Conservation (phyloP, 2,797 vertebrate genomes). For the Enteromius unitaeniatus region DNA sequence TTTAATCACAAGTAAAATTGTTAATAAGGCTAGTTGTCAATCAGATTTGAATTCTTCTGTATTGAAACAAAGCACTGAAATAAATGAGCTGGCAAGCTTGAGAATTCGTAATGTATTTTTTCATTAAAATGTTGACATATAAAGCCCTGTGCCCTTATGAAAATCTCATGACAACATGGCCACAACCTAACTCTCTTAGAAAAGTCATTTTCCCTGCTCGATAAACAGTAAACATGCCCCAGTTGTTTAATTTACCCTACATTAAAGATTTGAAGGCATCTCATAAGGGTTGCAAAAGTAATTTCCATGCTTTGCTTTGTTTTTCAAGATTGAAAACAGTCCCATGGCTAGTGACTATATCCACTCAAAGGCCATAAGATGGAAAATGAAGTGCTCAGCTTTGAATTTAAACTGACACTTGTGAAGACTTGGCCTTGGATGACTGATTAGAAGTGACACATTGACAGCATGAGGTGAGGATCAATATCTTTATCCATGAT, state of each 20-base stretch:
- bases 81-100: constrained; percentile 25
- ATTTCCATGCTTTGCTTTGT: constrained; percentile 21
- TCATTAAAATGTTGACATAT: constrained; percentile 36
- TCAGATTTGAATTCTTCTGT: constrained; percentile 31
- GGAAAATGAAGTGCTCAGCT: constrained; percentile 26
- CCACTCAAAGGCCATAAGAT: constrained; percentile 17
- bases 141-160: constrained; percentile 58
- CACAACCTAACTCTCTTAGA: constrained; percentile 24
- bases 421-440: constrained; percentile 65
- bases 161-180: constrained; percentile 51
- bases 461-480: constrained; percentile 68
- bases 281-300: neutral
- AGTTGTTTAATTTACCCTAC: neutral
- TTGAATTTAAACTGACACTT: constrained; percentile 58
- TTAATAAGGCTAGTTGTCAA: constrained; percentile 37
- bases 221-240: neutral
- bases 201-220: constrained; percentile 1
- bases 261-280: constrained; percentile 17
- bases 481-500: constrained; percentile 68
- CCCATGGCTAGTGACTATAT: neutral
- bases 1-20: constrained; percentile 63
- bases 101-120: constrained; percentile 10
- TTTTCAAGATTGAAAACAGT: constrained; percentile 13
- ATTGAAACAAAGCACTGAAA: constrained; percentile 24
- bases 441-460: constrained; percentile 73